Evolutionary conservation across 2,113 vertebrate genomes (phyloP), one percentile per base, ranked within the genome.

Genomic region (Oncorhynchus mykiss): DNA sequence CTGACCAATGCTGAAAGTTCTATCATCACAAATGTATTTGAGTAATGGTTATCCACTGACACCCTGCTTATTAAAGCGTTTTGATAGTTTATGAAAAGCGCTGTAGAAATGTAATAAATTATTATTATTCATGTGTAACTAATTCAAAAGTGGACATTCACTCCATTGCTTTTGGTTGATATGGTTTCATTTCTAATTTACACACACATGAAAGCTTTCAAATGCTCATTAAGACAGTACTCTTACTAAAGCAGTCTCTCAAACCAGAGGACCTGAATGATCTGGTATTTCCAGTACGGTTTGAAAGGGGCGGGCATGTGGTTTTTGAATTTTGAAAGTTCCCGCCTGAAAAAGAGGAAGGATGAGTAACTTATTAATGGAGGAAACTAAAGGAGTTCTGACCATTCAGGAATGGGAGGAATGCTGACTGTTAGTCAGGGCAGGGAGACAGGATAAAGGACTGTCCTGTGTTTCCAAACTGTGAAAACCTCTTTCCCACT

Each of bases 251-350:
- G 5, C 51, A 62, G 59, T 22, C 59, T 62, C 59, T 5, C 59
- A 24, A 62, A 22, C 59, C 59, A 62, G n/a, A 24, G 59, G 20
- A 11, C 45, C 34, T 45, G 45, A 22, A 39, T 24, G n/a, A 82
- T 86, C 78, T 16, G 76, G 83, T 87, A 74, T 70, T 64, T 74
- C 84, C 29, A 31, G 82, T 88, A 80, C 73, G 73, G 72, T 72
- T 62, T 62, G 14, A n/a, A 81, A 45, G 71, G 77, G 86, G 87
- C 67, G 87, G 85, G 80, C 48, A 60, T 13, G 13, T 25, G 0
- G 74, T 89, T 91, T 54, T 91, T 91, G 85, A 90, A 90, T 89
- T 90, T 88, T 79, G 67, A 92, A 92, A 67, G 71, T 87, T 91
- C 89, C 88, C 89, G 86, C 90, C 84, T 81, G 77, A 73, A 65